Base-by-base conservation (phyloP, 2,888 invertebrate species). In the Amblyteles armatorius region DNA sequence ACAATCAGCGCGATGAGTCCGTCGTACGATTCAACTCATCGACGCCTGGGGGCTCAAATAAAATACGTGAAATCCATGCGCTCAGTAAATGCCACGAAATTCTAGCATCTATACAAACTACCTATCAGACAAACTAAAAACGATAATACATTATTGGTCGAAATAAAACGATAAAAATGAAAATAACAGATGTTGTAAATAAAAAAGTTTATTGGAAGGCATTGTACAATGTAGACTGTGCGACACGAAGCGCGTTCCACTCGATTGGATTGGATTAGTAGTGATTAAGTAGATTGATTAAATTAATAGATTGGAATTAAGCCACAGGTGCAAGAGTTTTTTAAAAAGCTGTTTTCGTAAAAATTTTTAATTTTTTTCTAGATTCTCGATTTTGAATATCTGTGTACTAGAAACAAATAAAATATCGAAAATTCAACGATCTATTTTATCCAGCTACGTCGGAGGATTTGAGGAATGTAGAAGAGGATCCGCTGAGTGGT, bases 121-220 rank as follows among this genome's bases (percentile, higher is more conserved):
- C 13, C 11, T 13, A 13, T 26, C 26, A 26, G 13, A 13, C 22
- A 11, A 57, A 57, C 22, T 26, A 3, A 57, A 13, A 26, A 26
- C 26, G 33, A 63, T 33, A 16, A 63, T n/a, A 48, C 44, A 48
- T 1, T 16, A 40, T 36, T 40, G 50, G 11, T 71, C 22, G 3
- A 4, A 33, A 33, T 6, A 44, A 33, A 77, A 63, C 40, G 55
- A 74, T 33, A 13, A 26, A 55, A 65, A 60, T n/a, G 6, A n/a
- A 55, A 44, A 55, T 3, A 26, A 44, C 29, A 73, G 13, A 55
- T 50, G 50, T 50, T 3, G 68, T 40, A 40, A 72, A 40, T 77
- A 33, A 77, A 73, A 69, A 36, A 67, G 48, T 73, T 67, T 65
- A 83, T 76, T 76, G 74, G 65, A 74, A 74, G 33, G 22, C 16